These are phyloP conservation scores for Dyspetes luteomarginatus DNA, from an alignment of 2,888 invertebrate species.

Conservation along the genomic window DNA sequence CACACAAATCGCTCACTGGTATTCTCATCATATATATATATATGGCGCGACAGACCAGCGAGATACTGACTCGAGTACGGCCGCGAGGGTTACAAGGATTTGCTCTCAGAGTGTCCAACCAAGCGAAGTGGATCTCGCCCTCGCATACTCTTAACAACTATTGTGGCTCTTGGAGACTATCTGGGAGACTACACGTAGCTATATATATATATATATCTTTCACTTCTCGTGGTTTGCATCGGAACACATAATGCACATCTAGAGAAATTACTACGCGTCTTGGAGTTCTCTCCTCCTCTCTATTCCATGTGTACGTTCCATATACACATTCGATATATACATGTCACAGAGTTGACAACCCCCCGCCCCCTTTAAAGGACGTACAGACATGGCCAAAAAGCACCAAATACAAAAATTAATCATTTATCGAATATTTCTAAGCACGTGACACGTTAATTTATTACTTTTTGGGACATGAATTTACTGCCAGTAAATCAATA, in stretches of 20 bases:
- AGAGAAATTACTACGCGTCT: constrained; percentile 42
- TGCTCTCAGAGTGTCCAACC: constrained; percentile 55
- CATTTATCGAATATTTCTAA: too few relatives aligned
- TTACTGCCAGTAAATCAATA: too few relatives aligned
- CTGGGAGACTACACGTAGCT: not conserved
- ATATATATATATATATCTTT: constrained; percentile 2
- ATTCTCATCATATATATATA: not conserved
- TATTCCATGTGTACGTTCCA: too few relatives aligned
- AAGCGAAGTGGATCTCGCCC: constrained; percentile 42
- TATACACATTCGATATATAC: too few relatives aligned
- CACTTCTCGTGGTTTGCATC: constrained; percentile 21
- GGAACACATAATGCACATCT: constrained; percentile 29
- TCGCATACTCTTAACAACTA: not conserved
- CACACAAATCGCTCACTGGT: not conserved
- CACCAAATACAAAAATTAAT: too few relatives aligned
- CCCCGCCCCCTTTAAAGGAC: too few relatives aligned
- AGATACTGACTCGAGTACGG: constrained; percentile 53
- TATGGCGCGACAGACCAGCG: constrained; percentile 17
- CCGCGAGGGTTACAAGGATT: constrained; percentile 61
- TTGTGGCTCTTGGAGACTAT: constrained; percentile 6
- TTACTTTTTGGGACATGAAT: too few relatives aligned
- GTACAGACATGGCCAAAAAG: too few relatives aligned
- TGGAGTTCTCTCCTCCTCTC: not conserved
- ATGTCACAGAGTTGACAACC: too few relatives aligned
- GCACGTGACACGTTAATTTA: too few relatives aligned